Evolutionary conservation across 2,888 invertebrate genomes (phyloP).

Genomic region (Scaptomyza polygonia): DNA sequence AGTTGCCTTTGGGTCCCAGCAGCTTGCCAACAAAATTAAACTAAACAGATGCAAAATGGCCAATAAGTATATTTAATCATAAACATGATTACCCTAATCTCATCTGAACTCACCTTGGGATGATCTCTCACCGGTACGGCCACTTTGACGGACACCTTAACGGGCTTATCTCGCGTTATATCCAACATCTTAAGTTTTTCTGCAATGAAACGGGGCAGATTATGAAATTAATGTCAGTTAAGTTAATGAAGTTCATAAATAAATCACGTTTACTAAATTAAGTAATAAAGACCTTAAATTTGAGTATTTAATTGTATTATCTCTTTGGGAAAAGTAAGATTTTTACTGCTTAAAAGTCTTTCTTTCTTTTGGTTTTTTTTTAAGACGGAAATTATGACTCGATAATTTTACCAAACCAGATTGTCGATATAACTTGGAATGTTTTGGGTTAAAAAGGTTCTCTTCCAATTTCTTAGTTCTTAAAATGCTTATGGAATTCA

Average conservation of each 20-base stretch:
- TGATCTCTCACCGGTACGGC: constrained; percentile 94
- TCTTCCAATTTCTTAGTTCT: too few species aligned
- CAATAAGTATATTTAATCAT: constrained; percentile 30
- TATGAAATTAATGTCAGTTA: constrained; percentile 2
- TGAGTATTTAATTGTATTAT: background rate
- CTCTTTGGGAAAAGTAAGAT: background rate
- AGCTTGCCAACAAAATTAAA: constrained; percentile 98
- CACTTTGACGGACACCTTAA: constrained; percentile 93
- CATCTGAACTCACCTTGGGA: constrained; percentile 91
- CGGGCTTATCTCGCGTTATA: constrained; percentile 93
- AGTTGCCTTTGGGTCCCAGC: constrained; percentile 96
- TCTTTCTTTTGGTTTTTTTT: background rate
- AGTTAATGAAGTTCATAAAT: background rate
- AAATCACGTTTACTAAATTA: background rate
- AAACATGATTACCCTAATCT: constrained; percentile 15
- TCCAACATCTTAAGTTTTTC: constrained; percentile 91
- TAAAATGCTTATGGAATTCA: too few species aligned
- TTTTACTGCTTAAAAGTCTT: background rate
- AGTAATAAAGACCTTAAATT: background rate
- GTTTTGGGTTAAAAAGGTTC: background rate
- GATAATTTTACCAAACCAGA: too few species aligned
- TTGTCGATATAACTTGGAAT: too few species aligned
- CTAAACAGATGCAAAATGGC: constrained; percentile 85
- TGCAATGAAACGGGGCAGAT: constrained; percentile 37
- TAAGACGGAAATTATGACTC: too few species aligned